Conservation (phyloP, 2,797 vertebrate species). For the Halcyon leucocephala region DNA sequence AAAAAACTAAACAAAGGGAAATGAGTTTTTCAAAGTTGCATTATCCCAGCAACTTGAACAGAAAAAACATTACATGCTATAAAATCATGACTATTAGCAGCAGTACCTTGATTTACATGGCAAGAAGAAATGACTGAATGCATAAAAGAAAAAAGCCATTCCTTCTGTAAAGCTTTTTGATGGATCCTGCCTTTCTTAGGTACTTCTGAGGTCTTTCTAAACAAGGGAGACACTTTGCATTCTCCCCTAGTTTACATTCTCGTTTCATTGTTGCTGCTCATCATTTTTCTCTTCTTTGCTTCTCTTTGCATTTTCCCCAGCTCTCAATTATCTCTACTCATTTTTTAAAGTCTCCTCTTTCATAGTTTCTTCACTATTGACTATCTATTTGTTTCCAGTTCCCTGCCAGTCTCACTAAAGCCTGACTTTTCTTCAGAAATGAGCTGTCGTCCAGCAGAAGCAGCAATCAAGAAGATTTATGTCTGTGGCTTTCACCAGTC, state of each 20-base stretch:
- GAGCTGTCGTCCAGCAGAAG: not conserved
- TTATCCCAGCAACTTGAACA: not conserved
- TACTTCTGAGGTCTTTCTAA: not conserved
- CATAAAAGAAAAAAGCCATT: not conserved
- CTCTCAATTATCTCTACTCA: not conserved
- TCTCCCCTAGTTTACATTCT: not conserved
- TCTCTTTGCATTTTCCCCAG: not conserved
- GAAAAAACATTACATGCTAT: not conserved
- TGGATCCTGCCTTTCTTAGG: not conserved
- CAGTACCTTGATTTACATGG: not conserved
- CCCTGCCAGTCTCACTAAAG: slow-evolving; percentile 18
- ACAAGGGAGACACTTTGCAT: not conserved
- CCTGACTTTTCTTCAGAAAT: not conserved
- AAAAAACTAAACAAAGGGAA: not conserved
- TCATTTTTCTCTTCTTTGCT: not conserved
- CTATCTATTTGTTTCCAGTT: slow-evolving; percentile 22
- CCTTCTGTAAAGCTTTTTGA: not conserved
- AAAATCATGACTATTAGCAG: not conserved
- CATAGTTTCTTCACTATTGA: not conserved
- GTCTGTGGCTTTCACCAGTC: not conserved
- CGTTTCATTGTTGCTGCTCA: not conserved
- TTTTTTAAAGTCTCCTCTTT: slow-evolving; percentile 10
- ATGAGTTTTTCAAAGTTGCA: not conserved
- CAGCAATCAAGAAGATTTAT: slow-evolving; percentile 22
- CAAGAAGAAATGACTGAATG: not conserved